Conservation (phyloP, 2,888 invertebrate genomes). For the Drosophila hamatofila region DNA sequence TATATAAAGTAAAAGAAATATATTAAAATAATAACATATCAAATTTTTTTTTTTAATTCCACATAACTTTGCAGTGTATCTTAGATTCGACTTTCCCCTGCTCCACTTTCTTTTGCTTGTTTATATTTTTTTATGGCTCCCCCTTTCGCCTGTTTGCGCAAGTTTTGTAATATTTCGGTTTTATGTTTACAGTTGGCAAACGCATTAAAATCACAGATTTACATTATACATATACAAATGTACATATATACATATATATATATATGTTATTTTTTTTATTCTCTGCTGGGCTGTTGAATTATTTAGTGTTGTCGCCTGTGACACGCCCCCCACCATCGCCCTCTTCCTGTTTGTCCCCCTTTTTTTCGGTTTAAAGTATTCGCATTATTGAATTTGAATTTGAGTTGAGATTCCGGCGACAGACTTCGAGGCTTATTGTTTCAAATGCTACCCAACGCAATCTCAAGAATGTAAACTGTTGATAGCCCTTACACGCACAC, state of each 20-base stretch:
- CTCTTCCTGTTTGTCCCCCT: background rate
- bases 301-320: constrained; percentile 72
- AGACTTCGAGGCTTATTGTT: constrained; percentile 75
- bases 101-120: constrained; percentile 1
- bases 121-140: constrained; percentile 57
- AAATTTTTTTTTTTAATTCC: too few relatives aligned
- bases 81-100: background rate
- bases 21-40: too few relatives aligned
- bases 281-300: constrained; percentile 62
- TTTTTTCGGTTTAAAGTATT: constrained; percentile 46
- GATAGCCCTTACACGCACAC: constrained; percentile 55
- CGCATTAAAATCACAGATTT: constrained; percentile 83
- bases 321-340: background rate
- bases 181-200: constrained; percentile 83
- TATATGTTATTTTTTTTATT: background rate
- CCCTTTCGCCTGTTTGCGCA: constrained; percentile 71
- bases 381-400: constrained; percentile 75
- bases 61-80: constrained; percentile 10
- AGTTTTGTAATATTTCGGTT: constrained; percentile 82
- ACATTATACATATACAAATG: constrained; percentile 48
- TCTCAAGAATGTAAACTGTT: constrained; percentile 76
- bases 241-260: background rate
- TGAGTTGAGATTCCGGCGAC: constrained; percentile 46
- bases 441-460: constrained; percentile 68
- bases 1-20: too few relatives aligned